Evolutionary conservation across 2,113 vertebrate species (phyloP).

Genomic region (Thamnophis sirtalis): DNA sequence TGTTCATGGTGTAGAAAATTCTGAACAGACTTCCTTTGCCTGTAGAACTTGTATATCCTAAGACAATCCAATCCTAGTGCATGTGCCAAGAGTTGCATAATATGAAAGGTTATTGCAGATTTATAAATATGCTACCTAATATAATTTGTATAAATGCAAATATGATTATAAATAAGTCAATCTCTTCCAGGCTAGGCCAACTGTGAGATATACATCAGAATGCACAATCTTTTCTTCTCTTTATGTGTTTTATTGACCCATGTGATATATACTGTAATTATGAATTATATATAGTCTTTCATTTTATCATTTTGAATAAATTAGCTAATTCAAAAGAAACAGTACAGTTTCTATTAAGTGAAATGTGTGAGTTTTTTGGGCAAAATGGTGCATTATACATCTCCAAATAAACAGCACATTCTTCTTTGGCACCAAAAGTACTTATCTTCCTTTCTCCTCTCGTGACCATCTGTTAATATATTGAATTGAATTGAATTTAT

Average conservation of each 20-base stretch:
- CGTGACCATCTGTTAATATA: background rate
- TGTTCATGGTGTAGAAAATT: background rate
- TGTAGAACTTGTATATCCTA: background rate
- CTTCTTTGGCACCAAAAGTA: background rate
- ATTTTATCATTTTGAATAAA: background rate
- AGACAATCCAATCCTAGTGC: background rate
- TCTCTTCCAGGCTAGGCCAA: background rate
- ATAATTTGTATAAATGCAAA: background rate
- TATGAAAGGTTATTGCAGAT: background rate
- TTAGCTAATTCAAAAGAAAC: background rate
- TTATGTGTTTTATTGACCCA: background rate
- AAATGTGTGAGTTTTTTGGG: background rate
- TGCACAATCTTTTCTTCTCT: background rate
- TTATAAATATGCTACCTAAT: background rate
- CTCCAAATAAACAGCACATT: background rate
- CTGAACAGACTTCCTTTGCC: background rate
- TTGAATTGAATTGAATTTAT: too few species aligned
- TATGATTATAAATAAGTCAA: background rate
- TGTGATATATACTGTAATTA: background rate
- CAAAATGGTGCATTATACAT: background rate
- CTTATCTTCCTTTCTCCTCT: background rate
- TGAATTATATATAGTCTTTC: background rate
- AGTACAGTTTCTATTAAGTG: background rate
- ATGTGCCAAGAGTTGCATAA: background rate
- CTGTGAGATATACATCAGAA: background rate